Evolutionary conservation across 2,113 vertebrate genomes (phyloP).

Genomic region (Etheostoma spectabile): DNA sequence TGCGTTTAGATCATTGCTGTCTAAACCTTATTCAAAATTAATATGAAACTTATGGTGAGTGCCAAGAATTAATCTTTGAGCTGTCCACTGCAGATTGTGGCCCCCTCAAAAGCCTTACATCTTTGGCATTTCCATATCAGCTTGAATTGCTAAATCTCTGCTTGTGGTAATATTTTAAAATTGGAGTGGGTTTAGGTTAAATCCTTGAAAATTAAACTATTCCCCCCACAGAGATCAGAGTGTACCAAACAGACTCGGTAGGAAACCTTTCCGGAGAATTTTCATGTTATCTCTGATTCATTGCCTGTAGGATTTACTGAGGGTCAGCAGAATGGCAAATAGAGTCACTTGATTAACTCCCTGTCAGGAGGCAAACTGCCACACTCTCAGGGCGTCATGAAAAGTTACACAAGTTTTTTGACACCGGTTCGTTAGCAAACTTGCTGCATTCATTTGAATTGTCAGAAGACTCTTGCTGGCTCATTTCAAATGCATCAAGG

Average conservation of each 20-base stretch:
- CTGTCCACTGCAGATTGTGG: conserved; percentile 13
- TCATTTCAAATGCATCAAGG: conserved; percentile 4
- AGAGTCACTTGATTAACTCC: conserved; percentile 14
- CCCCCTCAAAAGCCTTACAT: conserved; percentile 4
- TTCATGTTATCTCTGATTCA: conserved; percentile 30
- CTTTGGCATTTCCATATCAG: conserved; percentile 14
- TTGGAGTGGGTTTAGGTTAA: conserved; percentile 16
- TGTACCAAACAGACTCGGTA: background rate
- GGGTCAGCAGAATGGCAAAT: conserved; percentile 10
- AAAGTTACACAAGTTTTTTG: conserved; percentile 4
- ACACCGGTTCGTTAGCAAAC: background rate
- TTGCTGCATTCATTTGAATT: conserved; percentile 1
- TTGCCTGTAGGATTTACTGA: conserved; percentile 13
- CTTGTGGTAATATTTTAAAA: conserved; percentile 46
- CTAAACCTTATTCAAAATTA: conserved; percentile 8
- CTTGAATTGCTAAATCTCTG: conserved; percentile 9
- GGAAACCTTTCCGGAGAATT: conserved; percentile 12
- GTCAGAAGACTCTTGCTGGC: background rate
- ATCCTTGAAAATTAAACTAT: conserved; percentile 17
- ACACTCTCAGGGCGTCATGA: background rate
- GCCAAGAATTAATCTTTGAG: conserved; percentile 13
- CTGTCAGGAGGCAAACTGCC: background rate
- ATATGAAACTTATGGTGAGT: conserved; percentile 10
- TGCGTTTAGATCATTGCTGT: conserved; percentile 2
- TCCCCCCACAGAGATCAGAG: conserved; percentile 3